These are phyloP conservation scores for Protaetia brevitarsis DNA, from an alignment of 1,140 invertebrate species.

Conservation along the genomic window DNA sequence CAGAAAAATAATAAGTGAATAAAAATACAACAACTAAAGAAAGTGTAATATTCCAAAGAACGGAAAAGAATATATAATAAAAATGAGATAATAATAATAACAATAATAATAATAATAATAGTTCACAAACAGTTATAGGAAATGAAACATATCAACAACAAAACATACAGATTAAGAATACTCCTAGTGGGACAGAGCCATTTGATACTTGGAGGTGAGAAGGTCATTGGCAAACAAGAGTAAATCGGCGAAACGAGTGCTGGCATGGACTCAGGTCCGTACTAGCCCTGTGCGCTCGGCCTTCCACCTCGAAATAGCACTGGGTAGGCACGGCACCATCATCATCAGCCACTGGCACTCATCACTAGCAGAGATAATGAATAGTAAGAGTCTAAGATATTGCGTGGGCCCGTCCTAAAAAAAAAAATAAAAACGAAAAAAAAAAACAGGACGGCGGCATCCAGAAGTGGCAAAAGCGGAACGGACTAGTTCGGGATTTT, in stretches of 20 bases:
- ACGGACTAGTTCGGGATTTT: conserved; percentile 6
- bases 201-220: conserved; percentile 55
- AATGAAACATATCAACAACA: conserved; percentile 47
- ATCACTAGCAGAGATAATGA: conserved; percentile 34
- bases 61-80: conserved; percentile 1
- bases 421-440: too few relatives aligned
- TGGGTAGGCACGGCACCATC: conserved; percentile 6
- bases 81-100: conserved; percentile 30
- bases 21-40: too few relatives aligned
- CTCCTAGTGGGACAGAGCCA: conserved; percentile 50
- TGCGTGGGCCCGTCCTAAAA: conserved; percentile 31
- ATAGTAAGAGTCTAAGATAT: conserved; percentile 34
- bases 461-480: conserved; percentile 27
- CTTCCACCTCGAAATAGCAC: conserved; percentile 32
- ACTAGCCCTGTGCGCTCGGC: conserved; percentile 19
- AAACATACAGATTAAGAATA: conserved; percentile 47
- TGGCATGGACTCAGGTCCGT: conserved; percentile 19
- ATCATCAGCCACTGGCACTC: conserved; percentile 19
- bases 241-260: conserved; percentile 35
- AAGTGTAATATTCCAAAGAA: too few relatives aligned
- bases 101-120: conserved; percentile 38
- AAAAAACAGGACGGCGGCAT: too few relatives aligned
- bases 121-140: conserved; percentile 44
- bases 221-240: conserved; percentile 44
- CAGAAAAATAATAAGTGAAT: too few relatives aligned